These are phyloP conservation scores for Zingel zingel DNA, from an alignment of 2,113 vertebrate genomes.

Conservation along the genomic window DNA sequence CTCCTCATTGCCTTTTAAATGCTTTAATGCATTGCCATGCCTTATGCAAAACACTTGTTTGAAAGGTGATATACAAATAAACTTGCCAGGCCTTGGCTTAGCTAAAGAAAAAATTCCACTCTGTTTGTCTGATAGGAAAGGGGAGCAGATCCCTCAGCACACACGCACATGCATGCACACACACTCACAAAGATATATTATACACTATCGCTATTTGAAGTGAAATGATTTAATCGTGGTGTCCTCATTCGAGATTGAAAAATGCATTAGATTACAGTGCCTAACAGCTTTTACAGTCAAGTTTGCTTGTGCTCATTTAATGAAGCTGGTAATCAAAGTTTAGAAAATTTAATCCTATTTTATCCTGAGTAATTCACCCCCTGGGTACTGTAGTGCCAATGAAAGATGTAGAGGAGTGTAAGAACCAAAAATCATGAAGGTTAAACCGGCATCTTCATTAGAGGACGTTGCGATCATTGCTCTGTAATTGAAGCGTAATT, in stretches of 20 bases:
- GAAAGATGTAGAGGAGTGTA: constrained; percentile 63
- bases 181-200: constrained; percentile 25
- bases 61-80: constrained; percentile 39
- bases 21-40: constrained; percentile 1
- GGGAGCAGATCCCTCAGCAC: constrained; percentile 48
- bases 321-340: constrained; percentile 74
- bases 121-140: constrained; percentile 48
- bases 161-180: background rate
- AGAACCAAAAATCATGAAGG: constrained; percentile 75
- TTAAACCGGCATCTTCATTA: constrained; percentile 69
- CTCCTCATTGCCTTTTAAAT: constrained; percentile 11
- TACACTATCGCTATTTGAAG: constrained; percentile 59
- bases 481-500: constrained; percentile 81
- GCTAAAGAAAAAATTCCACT: constrained; percentile 33
- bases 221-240: constrained; percentile 62
- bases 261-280: constrained; percentile 58
- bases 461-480: constrained; percentile 78
- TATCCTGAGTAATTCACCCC: constrained; percentile 68
- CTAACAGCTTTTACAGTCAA: constrained; percentile 53
- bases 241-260: constrained; percentile 66
- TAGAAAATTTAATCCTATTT: constrained; percentile 72
- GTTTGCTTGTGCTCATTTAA: constrained; percentile 63
- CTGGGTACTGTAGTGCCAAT: constrained; percentile 58
- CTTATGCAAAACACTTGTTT: constrained; percentile 40
- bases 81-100: constrained; percentile 4